Evolutionary conservation across 2,113 vertebrate species (phyloP).

Genomic region (Cottus gobio): DNA sequence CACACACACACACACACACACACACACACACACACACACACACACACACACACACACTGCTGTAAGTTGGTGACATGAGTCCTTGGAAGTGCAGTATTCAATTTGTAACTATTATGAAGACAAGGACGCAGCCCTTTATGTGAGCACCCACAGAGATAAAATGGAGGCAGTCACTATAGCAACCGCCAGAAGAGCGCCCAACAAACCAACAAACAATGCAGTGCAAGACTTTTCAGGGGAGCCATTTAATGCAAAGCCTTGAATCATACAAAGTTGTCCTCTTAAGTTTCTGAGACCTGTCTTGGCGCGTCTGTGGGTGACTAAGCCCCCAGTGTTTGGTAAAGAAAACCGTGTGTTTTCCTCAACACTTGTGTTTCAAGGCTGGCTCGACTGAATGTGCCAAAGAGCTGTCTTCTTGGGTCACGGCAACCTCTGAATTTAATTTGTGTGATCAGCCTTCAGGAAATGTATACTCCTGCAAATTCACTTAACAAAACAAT

Average conservation of each 20-base stretch:
- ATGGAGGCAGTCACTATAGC: conserved; percentile 81
- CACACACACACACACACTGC: conserved; percentile 68
- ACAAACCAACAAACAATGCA: conserved; percentile 82
- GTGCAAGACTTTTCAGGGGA: conserved; percentile 74
- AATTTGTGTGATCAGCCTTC: conserved; percentile 73
- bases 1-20: conserved; percentile 36
- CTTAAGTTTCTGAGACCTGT: conserved; percentile 74
- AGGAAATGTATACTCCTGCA: conserved; percentile 61
- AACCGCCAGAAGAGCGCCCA: conserved; percentile 80
- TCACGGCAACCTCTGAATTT: conserved; percentile 77
- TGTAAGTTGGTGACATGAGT: conserved; percentile 80
- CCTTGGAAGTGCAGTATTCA: conserved; percentile 84
- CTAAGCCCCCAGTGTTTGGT: conserved; percentile 68
- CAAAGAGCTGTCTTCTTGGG: conserved; percentile 77
- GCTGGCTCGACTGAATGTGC: conserved; percentile 66
- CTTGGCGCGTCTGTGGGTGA: conserved; percentile 70
- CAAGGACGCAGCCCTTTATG: conserved; percentile 83
- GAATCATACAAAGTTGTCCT: conserved; percentile 79
- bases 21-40: conserved; percentile 36
- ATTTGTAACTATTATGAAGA: conserved; percentile 84
- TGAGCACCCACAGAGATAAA: conserved; percentile 80
- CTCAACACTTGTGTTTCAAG: conserved; percentile 72
- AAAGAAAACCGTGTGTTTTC: conserved; percentile 70
- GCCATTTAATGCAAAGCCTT: conserved; percentile 78
- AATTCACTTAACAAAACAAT: conserved; percentile 45